These are phyloP conservation scores for Euplexia lucipara DNA, from an alignment of 2,888 invertebrate genomes.

Conservation along the genomic window DNA sequence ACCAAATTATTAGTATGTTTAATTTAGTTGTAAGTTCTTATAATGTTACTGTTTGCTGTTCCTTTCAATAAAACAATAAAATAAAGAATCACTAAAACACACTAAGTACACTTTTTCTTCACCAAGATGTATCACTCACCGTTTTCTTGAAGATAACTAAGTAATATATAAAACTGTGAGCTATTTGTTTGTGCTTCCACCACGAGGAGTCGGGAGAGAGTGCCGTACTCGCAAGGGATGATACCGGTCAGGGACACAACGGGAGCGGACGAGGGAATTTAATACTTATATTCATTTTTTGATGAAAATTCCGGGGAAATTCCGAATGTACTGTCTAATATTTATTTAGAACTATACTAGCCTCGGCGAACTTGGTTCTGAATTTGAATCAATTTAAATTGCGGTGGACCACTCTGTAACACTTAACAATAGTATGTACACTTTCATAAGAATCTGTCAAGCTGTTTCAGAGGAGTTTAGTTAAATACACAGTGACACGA, in stretches of 20 bases:
- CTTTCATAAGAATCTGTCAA: too few relatives aligned
- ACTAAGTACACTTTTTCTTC: neutral
- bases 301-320: conserved; percentile 23
- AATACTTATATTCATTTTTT: conserved; percentile 34
- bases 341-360: too few relatives aligned
- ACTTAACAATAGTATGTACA: too few relatives aligned
- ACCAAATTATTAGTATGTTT: too few relatives aligned
- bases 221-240: conserved; percentile 63
- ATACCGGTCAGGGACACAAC: conserved; percentile 57
- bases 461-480: too few relatives aligned
- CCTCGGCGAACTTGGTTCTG: too few relatives aligned
- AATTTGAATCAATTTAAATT: too few relatives aligned
- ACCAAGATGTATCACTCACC: conserved; percentile 35
- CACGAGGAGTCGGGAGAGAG: conserved; percentile 44
- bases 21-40: too few relatives aligned
- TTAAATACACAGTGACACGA: too few relatives aligned
- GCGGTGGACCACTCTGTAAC: too few relatives aligned
- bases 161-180: conserved; percentile 5
- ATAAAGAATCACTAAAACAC: neutral
- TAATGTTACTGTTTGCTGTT: too few relatives aligned
- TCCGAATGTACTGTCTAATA: neutral
- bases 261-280: conserved; percentile 31
- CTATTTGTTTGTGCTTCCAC: conserved; percentile 54
- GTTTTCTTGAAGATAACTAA: conserved; percentile 5
- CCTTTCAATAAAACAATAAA: too few relatives aligned